Percentiles rank a stretch among this genome's conserved stretches.
phyloP scores from a whole-genome alignment of 2,113 vertebrate species.

The Caranx ignobilis region DNA sequence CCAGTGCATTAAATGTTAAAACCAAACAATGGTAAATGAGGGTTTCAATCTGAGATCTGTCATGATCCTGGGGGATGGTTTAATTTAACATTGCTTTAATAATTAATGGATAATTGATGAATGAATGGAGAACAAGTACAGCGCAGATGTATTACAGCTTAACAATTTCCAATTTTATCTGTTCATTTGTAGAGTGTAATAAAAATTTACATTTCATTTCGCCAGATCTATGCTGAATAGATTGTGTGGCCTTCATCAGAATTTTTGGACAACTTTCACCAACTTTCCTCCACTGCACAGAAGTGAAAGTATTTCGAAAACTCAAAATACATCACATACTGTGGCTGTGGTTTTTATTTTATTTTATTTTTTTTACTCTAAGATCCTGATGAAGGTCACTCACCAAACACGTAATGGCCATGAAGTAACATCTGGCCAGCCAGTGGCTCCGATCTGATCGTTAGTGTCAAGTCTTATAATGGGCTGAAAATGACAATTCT shows the following conservation, averaged over 20 bases:
- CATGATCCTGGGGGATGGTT: conserved; percentile 5
- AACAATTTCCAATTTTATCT: conserved; percentile 1
- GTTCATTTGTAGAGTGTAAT: neutral
- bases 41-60: neutral
- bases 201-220: neutral
- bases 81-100: neutral
- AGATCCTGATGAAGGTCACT: conserved; percentile 45
- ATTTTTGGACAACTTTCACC: neutral
- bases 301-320: neutral
- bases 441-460: conserved; percentile 38
- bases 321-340: neutral
- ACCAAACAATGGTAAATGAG: neutral
- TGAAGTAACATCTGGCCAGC: conserved; percentile 43
- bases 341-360: neutral
- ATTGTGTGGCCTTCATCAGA: neutral
- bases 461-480: conserved; percentile 56
- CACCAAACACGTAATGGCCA: conserved; percentile 17
- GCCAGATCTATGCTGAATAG: neutral
- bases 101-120: neutral
- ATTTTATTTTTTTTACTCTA: neutral
- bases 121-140: neutral
- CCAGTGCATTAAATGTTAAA: no score
- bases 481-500: conserved; percentile 54
- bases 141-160: neutral
- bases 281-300: neutral